Evolutionary conservation across 2,113 vertebrate genomes (phyloP).

Genomic region (Grus americana): DNA sequence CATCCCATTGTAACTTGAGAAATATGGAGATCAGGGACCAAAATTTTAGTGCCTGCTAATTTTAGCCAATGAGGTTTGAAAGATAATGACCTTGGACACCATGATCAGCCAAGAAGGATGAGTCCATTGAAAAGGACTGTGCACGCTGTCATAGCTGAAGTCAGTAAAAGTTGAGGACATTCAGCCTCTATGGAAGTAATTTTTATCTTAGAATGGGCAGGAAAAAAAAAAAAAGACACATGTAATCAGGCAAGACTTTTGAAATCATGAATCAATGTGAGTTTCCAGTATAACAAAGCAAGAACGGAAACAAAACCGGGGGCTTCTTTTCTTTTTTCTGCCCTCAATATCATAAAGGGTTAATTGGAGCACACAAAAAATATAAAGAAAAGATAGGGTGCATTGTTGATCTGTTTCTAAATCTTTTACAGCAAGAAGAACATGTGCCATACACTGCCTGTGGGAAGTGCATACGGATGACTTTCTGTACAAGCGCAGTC

Average conservation of each 20-base stretch:
- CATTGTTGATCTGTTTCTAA: neutral
- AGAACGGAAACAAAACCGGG: neutral
- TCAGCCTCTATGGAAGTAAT: neutral
- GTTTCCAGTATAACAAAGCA: neutral
- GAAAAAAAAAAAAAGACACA: neutral
- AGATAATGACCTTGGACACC: neutral
- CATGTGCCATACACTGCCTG: constrained; percentile 85
- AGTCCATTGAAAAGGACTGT: neutral
- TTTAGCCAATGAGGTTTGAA: neutral
- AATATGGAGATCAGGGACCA: neutral
- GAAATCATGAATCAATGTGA: neutral
- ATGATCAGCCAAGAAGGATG: neutral
- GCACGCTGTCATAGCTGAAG: neutral
- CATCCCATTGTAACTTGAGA: neutral
- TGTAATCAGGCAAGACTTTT: neutral
- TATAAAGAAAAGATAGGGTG: neutral
- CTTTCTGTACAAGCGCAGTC: constrained; percentile 89
- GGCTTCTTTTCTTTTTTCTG: neutral
- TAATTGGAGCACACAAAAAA: neutral
- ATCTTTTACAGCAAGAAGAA: constrained; percentile 82
- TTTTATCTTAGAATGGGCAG: neutral
- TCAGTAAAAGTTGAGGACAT: neutral
- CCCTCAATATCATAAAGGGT: neutral
- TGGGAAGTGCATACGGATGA: constrained; percentile 86
- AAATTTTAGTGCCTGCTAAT: neutral